These are phyloP conservation scores for Nephila pilipes DNA, from an alignment of 1,140 invertebrate genomes.

Conservation along the genomic window DNA sequence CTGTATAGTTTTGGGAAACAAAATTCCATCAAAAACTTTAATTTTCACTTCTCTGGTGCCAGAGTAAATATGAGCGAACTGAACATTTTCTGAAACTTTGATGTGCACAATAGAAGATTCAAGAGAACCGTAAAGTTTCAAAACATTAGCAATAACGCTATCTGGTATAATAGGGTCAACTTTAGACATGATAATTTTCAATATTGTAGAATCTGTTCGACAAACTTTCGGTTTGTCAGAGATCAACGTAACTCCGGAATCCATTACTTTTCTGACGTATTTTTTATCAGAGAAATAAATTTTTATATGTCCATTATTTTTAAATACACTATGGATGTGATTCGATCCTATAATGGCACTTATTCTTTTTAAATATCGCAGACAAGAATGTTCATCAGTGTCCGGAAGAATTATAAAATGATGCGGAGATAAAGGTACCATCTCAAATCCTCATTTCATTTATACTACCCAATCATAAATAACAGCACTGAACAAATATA, in stretches of 20 bases:
- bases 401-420: conserved; percentile 28
- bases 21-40: not conserved
- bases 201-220: not conserved
- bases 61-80: conserved; percentile 18
- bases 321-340: conserved; percentile 34
- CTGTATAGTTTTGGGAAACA: not conserved
- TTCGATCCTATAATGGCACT: conserved; percentile 17
- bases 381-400: not conserved
- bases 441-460: not conserved
- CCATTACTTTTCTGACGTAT: not conserved
- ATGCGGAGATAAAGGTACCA: not conserved
- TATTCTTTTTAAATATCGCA: not conserved
- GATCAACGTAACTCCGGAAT: not conserved
- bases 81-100: not conserved
- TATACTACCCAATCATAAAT: not conserved
- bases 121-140: not conserved
- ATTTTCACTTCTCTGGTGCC: conserved; percentile 17
- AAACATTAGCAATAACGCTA: not conserved
- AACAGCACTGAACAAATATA: not conserved
- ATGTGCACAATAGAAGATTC: not conserved
- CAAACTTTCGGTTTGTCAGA: not conserved
- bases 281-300: conserved; percentile 13
- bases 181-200: not conserved
- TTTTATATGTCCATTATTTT: not conserved
- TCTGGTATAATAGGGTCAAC: conserved; percentile 48